Conservation (phyloP, 1,140 invertebrate species). For the Trichoplusia ni region DNA sequence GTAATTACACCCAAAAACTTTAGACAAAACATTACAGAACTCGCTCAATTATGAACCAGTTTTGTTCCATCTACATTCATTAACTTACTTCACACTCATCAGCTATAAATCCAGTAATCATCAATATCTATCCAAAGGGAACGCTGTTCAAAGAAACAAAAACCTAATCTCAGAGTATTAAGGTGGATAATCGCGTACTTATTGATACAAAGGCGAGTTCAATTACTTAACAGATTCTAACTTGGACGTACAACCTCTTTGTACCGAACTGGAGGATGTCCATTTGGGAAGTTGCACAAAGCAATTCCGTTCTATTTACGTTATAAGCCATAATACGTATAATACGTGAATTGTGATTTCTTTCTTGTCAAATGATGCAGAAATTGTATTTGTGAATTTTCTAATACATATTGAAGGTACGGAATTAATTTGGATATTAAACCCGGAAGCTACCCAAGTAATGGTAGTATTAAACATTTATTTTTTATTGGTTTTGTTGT, state of each 20-base stretch:
- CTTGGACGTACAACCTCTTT: slow-evolving; percentile 33
- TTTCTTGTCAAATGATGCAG: background rate
- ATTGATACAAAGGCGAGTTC: slow-evolving; percentile 32
- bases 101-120: slow-evolving; percentile 22
- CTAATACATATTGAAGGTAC: too few species aligned
- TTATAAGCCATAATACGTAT: slow-evolving; percentile 21
- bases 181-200: slow-evolving; percentile 19
- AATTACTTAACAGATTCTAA: slow-evolving; percentile 40
- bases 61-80: slow-evolving; percentile 19
- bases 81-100: slow-evolving; percentile 14
- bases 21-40: background rate
- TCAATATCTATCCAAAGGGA: slow-evolving; percentile 22
- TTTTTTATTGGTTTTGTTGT: too few species aligned
- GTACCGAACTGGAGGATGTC: slow-evolving; percentile 25
- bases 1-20: background rate
- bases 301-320: slow-evolving; percentile 17
- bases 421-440: too few species aligned
- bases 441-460: too few species aligned
- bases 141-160: background rate
- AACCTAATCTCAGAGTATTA: slow-evolving; percentile 2
- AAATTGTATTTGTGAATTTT: too few species aligned
- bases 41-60: slow-evolving; percentile 14
- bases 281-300: slow-evolving; percentile 40
- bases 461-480: too few species aligned
- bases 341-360: slow-evolving; percentile 10